Evolutionary conservation across 2,113 vertebrate genomes (phyloP).

Genomic region (Hyperoodon ampullatus): DNA sequence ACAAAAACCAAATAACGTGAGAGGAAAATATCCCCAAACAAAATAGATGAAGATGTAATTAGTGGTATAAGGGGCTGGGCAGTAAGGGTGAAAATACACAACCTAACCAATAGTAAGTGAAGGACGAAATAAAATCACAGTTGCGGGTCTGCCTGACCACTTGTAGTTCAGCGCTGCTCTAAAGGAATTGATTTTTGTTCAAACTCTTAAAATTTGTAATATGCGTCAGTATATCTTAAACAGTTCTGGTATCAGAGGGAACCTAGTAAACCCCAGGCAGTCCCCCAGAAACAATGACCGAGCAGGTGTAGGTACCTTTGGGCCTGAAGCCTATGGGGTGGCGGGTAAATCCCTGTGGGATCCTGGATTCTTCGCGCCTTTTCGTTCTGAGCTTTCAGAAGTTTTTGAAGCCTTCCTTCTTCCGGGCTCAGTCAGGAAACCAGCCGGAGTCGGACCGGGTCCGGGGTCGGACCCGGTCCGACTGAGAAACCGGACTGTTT

Average conservation of each 20-base stretch:
- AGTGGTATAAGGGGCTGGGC: neutral
- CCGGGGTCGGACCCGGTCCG: accelerated
- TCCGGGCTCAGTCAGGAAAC: neutral
- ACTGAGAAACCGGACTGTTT: neutral
- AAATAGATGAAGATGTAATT: neutral
- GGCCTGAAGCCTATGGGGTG: neutral
- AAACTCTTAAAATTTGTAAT: neutral
- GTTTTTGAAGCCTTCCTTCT: neutral
- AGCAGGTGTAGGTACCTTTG: neutral
- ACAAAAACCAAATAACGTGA: neutral
- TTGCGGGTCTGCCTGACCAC: neutral
- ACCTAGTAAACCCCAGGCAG: neutral
- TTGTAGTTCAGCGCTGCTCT: neutral
- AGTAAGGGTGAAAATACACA: neutral
- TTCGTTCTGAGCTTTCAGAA: neutral
- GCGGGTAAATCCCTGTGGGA: neutral
- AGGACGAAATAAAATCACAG: neutral
- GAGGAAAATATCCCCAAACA: neutral
- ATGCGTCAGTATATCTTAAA: neutral
- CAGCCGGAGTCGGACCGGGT: neutral
- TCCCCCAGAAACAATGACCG: neutral
- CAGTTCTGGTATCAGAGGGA: neutral
- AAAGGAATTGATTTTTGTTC: neutral
- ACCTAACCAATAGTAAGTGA: neutral
- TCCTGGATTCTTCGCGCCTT: neutral